Conservation (phyloP, 1,140 invertebrate genomes). For the Hesperophylax magnus region DNA sequence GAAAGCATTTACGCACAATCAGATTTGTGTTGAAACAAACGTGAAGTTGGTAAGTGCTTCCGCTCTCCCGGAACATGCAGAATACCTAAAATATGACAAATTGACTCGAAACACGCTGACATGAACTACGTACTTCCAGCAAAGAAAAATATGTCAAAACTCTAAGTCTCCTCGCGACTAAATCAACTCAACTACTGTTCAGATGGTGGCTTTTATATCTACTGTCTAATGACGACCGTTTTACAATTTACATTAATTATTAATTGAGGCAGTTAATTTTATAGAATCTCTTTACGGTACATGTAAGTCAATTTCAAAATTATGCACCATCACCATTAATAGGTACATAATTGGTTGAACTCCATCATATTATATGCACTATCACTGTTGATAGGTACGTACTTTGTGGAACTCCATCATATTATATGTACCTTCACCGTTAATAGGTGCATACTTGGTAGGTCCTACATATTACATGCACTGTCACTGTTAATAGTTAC, state of each 20-base stretch:
- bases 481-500: too few relatives aligned
- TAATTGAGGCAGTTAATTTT: slow-evolving; percentile 27
- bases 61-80: slow-evolving; percentile 44
- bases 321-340: not conserved
- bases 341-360: too few relatives aligned
- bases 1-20: slow-evolving; percentile 4
- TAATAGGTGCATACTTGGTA: too few relatives aligned
- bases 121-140: slow-evolving; percentile 73
- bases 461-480: too few relatives aligned
- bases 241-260: slow-evolving; percentile 50
- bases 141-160: slow-evolving; percentile 74
- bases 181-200: slow-evolving; percentile 60
- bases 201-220: slow-evolving; percentile 50
- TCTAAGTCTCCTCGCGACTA: slow-evolving; percentile 72
- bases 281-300: slow-evolving; percentile 29
- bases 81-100: slow-evolving; percentile 58
- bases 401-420: too few relatives aligned
- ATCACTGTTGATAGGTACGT: too few relatives aligned
- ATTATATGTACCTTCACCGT: too few relatives aligned
- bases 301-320: not conserved
- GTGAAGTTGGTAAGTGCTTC: slow-evolving; percentile 3
- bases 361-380: too few relatives aligned
- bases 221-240: slow-evolving; percentile 55
- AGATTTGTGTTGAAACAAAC: slow-evolving; percentile 21
- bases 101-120: slow-evolving; percentile 63